Percentiles rank a stretch among this genome's conserved stretches.
phyloP scores from a whole-genome alignment of 2,113 vertebrate species.

The Ictalurus furcatus region DNA sequence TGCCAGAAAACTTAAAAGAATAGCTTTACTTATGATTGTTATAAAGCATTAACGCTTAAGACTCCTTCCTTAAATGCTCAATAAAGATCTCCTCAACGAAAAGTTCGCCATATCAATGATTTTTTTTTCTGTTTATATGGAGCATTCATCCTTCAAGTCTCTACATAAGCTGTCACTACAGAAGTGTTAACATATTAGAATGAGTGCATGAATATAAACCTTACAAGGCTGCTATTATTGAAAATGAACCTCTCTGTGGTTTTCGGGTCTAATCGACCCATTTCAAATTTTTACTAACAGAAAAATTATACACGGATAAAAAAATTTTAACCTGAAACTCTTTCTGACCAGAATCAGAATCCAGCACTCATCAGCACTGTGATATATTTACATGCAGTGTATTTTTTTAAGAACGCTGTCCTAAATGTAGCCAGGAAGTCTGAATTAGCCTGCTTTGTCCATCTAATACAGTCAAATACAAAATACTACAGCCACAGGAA shows the following conservation, averaged over 20 bases:
- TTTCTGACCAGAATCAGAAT: not conserved
- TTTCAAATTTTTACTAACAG: too few species aligned
- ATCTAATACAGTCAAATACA: not conserved
- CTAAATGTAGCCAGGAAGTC: not conserved
- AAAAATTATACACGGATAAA: too few species aligned
- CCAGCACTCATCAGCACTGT: not conserved
- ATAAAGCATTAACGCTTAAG: not conserved
- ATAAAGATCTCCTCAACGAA: not conserved
- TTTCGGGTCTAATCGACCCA: too few species aligned
- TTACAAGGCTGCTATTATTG: not conserved
- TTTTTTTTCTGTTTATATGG: not conserved
- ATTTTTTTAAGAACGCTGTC: not conserved
- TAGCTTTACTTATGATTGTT: not conserved
- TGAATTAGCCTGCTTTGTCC: not conserved
- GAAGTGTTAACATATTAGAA: not conserved
- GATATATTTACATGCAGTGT: not conserved
- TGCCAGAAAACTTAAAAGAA: not conserved
- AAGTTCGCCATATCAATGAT: not conserved
- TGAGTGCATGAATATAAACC: not conserved
- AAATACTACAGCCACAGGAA: not conserved
- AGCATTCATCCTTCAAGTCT: not conserved
- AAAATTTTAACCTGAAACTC: too few species aligned
- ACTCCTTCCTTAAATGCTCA: not conserved
- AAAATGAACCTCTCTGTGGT: not conserved
- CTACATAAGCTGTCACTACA: not conserved